Percentiles rank a stretch among this genome's conserved stretches.
Evolutionary conservation across 2,888 invertebrate genomes (phyloP).

Genomic region (Phalangium opilio): DNA sequence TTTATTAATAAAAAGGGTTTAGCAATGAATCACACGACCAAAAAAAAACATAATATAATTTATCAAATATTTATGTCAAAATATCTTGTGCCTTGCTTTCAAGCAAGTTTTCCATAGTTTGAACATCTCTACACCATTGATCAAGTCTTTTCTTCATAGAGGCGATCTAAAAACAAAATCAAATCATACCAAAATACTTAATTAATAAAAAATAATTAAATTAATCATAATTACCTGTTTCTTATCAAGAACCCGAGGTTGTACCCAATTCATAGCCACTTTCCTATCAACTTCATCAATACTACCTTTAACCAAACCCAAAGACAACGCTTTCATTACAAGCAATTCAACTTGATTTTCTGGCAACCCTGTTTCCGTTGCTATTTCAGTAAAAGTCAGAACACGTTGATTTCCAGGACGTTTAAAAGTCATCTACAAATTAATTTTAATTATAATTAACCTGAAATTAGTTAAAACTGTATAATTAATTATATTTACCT

Average conservation of each 20-base stretch:
- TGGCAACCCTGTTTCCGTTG: conserved; percentile 66
- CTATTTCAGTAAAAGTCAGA: conserved; percentile 77
- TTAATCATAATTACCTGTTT: conserved; percentile 37
- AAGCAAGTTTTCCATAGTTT: conserved; percentile 52
- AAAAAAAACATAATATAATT: no score
- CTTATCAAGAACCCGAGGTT: conserved; percentile 58
- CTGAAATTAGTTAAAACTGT: neutral
- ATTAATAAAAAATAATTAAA: neutral
- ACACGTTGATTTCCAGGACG: conserved; percentile 71
- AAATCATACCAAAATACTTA: neutral
- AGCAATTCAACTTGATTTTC: conserved; percentile 71
- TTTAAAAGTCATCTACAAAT: conserved; percentile 76
- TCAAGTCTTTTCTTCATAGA: conserved; percentile 54
- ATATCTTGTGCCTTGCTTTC: conserved; percentile 63
- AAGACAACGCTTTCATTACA: conserved; percentile 93
- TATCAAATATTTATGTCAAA: conserved; percentile 37
- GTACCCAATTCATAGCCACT: conserved; percentile 71
- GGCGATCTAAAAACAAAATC: conserved; percentile 42
- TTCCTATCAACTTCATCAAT: conserved; percentile 73
- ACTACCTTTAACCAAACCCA: conserved; percentile 80
- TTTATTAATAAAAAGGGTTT: no score
- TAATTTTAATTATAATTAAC: neutral
- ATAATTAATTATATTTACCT: conserved; percentile 37
- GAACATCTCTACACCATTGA: conserved; percentile 57
- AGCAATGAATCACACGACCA: no score